phyloP scores from a whole-genome alignment of 2,113 vertebrate species.

The Pantherophis guttatus region DNA sequence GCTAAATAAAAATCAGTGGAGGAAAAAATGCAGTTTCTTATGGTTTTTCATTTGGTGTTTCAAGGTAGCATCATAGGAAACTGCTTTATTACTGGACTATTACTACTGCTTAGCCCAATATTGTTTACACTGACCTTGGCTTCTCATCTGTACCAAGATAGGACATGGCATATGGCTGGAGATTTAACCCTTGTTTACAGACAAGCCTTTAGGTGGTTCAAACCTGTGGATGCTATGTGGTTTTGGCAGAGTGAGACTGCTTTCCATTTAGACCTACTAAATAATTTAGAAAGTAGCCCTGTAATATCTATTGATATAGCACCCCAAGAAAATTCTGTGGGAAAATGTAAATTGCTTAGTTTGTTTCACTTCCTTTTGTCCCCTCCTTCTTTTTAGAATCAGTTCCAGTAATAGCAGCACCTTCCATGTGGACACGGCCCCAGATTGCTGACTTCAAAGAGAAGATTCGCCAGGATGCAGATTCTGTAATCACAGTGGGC shows the following conservation, averaged over 20 bases:
- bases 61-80: background rate
- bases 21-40: background rate
- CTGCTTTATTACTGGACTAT: background rate
- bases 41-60: background rate
- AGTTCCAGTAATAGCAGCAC: constrained; percentile 90
- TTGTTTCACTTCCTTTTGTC: background rate
- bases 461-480: constrained; percentile 95
- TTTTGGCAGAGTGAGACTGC: background rate
- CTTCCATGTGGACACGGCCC: constrained; percentile 98
- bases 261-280: background rate
- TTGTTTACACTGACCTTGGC: background rate
- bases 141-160: background rate
- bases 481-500: constrained; percentile 97
- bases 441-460: constrained; percentile 99
- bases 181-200: background rate
- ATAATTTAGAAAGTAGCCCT: background rate
- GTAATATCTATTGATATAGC: background rate
- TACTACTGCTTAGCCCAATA: background rate
- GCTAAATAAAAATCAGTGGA: background rate
- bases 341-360: constrained; percentile 2
- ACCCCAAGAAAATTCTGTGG: background rate
- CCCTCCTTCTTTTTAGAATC: constrained; percentile 68
- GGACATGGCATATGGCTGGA: background rate
- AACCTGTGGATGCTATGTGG: background rate
- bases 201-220: background rate